phyloP scores from a whole-genome alignment of 2,888 invertebrate species.

The Pristionchus arcanus region DNA sequence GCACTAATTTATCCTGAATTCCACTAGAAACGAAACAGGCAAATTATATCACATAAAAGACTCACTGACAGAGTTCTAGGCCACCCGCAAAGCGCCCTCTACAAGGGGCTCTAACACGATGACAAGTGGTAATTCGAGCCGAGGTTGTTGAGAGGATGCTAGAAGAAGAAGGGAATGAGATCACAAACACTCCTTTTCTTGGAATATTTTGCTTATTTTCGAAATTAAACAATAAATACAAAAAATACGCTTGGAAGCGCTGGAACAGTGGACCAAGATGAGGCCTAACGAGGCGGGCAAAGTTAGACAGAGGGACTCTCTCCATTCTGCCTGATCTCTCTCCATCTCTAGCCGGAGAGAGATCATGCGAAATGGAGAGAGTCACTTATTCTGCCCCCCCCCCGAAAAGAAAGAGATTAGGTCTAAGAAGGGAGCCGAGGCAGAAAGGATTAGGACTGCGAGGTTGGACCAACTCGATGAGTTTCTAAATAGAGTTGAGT shows the following conservation, averaged over 20 bases:
- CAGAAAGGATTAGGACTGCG: slow-evolving; percentile 14
- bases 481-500: not conserved
- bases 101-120: not conserved
- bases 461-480: not conserved
- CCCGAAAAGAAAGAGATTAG: not conserved
- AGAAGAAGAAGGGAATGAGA: not conserved
- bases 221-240: not conserved
- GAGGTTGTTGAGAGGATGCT: slow-evolving; percentile 1
- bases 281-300: slow-evolving; percentile 1
- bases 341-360: not conserved
- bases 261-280: not conserved
- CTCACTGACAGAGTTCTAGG: too few relatives aligned
- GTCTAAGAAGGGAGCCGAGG: not conserved
- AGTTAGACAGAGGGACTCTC: not conserved
- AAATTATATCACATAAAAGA: too few relatives aligned
- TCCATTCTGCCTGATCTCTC: not conserved
- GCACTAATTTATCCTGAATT: too few relatives aligned
- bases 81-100: not conserved
- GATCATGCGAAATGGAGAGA: not conserved
- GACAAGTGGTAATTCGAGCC: slow-evolving; percentile 33
- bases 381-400: not conserved
- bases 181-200: not conserved
- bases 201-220: not conserved
- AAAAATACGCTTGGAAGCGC: not conserved
- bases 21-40: too few relatives aligned